Conservation (phyloP, 2,797 vertebrate genomes). For the Thamnophis elegans region DNA sequence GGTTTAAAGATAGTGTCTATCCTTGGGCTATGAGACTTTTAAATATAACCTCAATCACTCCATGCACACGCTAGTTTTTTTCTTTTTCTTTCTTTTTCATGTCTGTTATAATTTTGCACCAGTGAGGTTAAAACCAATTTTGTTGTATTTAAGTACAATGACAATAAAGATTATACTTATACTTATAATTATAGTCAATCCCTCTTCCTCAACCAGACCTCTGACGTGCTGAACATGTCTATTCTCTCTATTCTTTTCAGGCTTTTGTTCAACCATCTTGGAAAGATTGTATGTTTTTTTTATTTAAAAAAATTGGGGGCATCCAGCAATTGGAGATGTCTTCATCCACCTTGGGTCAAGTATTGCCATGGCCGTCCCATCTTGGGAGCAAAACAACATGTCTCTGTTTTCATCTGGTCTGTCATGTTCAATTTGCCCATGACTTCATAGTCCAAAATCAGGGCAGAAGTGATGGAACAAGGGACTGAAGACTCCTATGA, state of each 20-base stretch:
- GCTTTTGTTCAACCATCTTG: neutral
- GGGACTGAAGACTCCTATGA: slow-evolving; percentile 95
- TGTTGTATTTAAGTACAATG: too few relatives aligned
- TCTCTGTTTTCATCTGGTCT: slow-evolving; percentile 91
- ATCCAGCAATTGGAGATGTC: slow-evolving; percentile 48
- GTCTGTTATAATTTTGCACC: too few relatives aligned
- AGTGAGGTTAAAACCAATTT: too few relatives aligned
- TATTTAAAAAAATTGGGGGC: neutral
- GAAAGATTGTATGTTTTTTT: slow-evolving; percentile 42
- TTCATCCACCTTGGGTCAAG: slow-evolving; percentile 73
- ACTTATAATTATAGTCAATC: neutral
- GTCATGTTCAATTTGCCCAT: slow-evolving; percentile 98
- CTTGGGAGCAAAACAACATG: slow-evolving; percentile 82
- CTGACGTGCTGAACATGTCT: neutral
- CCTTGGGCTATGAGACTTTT: too few relatives aligned
- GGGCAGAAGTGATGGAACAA: slow-evolving; percentile 94
- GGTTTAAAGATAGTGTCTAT: too few relatives aligned
- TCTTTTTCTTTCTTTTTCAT: too few relatives aligned
- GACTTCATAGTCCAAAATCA: slow-evolving; percentile 90
- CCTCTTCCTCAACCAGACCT: neutral
- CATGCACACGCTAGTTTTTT: too few relatives aligned
- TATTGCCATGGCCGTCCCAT: slow-evolving; percentile 80
- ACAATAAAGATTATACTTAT: too few relatives aligned
- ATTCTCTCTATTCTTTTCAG: neutral
- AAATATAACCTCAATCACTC: too few relatives aligned